phyloP scores from a whole-genome alignment of 2,888 invertebrate species.

The Amblyjoppa fuscipennis region DNA sequence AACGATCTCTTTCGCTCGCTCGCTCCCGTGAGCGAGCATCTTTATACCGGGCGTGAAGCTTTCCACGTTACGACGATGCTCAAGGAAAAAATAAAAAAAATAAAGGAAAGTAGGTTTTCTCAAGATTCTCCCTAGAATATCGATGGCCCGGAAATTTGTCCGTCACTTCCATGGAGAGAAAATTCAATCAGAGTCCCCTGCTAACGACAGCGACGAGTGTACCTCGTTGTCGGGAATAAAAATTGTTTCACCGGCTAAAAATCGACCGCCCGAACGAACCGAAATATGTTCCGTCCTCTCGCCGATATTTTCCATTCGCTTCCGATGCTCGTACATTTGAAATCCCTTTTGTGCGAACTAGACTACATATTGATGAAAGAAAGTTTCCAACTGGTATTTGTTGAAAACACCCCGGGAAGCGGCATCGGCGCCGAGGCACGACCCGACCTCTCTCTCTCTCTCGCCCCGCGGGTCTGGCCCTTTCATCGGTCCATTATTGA shows the following conservation, averaged over 20 bases:
- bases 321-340: neutral
- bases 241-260: constrained; percentile 7
- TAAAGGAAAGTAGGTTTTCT: neutral
- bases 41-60: constrained; percentile 41
- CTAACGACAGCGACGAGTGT: constrained; percentile 29
- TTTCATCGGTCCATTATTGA: constrained; percentile 59
- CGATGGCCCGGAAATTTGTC: constrained; percentile 53
- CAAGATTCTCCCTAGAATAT: constrained; percentile 44
- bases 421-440: neutral
- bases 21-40: neutral
- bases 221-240: constrained; percentile 7
- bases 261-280: neutral
- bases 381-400: constrained; percentile 18
- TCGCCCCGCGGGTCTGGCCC: neutral
- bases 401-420: constrained; percentile 8
- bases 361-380: constrained; percentile 17
- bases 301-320: neutral
- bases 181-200: constrained; percentile 36
- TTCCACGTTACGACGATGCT: constrained; percentile 5
- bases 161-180: constrained; percentile 13
- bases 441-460: neutral
- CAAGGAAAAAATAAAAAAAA: constrained; percentile 31
- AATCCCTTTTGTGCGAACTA: constrained; percentile 4
- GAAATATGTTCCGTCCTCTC: neutral
- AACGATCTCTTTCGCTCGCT: constrained; percentile 41